A percentile compares a stretch with the other conserved stretches of the same genome.
Conservation (phyloP, 2,888 invertebrate genomes). For the Ormyrus thymus region DNA sequence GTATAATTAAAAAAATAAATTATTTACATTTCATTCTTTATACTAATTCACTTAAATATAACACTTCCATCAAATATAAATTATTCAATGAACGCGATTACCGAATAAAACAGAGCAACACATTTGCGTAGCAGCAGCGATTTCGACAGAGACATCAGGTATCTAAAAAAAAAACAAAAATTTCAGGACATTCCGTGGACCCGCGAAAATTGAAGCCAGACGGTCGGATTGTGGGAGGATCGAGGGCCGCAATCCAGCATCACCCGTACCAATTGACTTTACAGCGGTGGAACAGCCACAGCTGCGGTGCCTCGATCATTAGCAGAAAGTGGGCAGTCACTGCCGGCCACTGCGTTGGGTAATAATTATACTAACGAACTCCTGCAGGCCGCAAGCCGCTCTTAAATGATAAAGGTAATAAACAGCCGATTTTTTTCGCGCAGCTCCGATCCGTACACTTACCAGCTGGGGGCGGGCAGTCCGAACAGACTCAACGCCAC, state of each 20-base stretch:
- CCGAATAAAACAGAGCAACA: too few relatives aligned
- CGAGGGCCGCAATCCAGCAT: slow-evolving; percentile 61
- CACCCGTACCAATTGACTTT: slow-evolving; percentile 68
- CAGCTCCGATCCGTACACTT: too few relatives aligned
- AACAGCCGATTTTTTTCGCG: too few relatives aligned
- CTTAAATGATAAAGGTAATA: too few relatives aligned
- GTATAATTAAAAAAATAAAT: too few relatives aligned
- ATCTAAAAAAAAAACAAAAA: neutral
- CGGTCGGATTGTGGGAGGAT: slow-evolving; percentile 69
- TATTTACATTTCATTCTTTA: too few relatives aligned
- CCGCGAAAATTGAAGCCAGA: neutral
- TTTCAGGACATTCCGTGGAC: neutral
- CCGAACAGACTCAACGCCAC: slow-evolving; percentile 47
- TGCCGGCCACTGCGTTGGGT: slow-evolving; percentile 66
- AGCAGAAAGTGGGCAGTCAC: slow-evolving; percentile 64
- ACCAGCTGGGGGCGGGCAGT: slow-evolving; percentile 53
- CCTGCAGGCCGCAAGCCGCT: too few relatives aligned
- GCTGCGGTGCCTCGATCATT: slow-evolving; percentile 67
- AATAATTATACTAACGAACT: neutral
- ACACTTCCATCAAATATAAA: too few relatives aligned
- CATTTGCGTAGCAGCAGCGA: too few relatives aligned
- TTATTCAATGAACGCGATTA: too few relatives aligned
- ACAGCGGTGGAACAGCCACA: slow-evolving; percentile 56
- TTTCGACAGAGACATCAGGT: too few relatives aligned
- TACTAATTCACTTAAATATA: too few relatives aligned